These are phyloP conservation scores for Zele albiditarsus DNA, from an alignment of 2,888 invertebrate genomes.

Conservation along the genomic window DNA sequence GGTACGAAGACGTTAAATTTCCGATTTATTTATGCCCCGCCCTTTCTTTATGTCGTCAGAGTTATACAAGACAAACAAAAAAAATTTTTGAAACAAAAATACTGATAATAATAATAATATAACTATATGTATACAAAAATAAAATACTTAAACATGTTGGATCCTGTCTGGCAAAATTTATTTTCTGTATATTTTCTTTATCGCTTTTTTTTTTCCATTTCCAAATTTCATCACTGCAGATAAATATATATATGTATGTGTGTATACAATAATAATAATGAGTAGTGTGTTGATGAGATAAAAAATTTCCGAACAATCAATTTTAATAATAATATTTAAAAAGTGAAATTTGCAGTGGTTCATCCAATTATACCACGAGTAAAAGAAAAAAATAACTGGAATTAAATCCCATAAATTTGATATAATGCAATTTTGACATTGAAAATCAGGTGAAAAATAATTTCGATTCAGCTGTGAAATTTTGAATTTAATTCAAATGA, in stretches of 20 bases:
- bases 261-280: not conserved
- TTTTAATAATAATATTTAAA: constrained; percentile 1
- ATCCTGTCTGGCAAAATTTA: not conserved
- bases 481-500: too few species aligned
- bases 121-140: not conserved
- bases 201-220: not conserved
- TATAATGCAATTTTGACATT: too few species aligned
- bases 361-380: too few species aligned
- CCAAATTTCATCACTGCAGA: not conserved
- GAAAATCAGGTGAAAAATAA: too few species aligned
- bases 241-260: not conserved
- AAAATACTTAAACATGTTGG: not conserved
- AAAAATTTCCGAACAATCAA: constrained; percentile 5
- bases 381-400: too few species aligned
- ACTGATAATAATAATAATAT: not conserved
- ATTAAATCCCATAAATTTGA: too few species aligned
- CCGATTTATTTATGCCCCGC: constrained; percentile 26
- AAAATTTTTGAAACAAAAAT: not conserved
- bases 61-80: not conserved
- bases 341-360: constrained; percentile 3
- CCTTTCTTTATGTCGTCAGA: constrained; percentile 15
- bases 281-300: not conserved
- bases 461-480: too few species aligned
- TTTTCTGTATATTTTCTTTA: constrained; percentile 4
- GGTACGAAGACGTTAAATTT: constrained; percentile 28